A percentile compares a stretch with the other conserved stretches of the same genome.
Evolutionary conservation across 2,797 vertebrate species (phyloP).

Genomic region (Triplophysa yarkandensis): DNA sequence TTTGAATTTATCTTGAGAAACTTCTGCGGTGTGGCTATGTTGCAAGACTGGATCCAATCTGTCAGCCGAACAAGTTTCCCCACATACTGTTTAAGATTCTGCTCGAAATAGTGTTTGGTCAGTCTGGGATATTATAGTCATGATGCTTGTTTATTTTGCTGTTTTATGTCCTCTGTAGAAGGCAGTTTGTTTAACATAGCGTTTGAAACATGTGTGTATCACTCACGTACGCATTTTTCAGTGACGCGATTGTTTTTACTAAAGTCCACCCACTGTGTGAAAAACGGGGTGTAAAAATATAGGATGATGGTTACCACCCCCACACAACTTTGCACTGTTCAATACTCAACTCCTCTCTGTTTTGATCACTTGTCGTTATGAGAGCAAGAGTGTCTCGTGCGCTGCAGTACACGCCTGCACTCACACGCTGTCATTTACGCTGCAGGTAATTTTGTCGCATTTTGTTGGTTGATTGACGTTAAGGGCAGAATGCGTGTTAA

Average conservation of each 20-base stretch:
- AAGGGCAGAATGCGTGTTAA: neutral
- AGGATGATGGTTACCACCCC: neutral
- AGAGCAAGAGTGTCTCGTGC: neutral
- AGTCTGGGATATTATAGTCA: neutral
- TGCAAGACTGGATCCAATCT: slow-evolving; percentile 27
- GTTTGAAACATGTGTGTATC: neutral
- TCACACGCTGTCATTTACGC: too few species aligned
- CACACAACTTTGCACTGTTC: neutral
- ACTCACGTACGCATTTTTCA: neutral
- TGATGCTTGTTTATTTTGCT: neutral
- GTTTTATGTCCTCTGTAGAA: slow-evolving; percentile 1
- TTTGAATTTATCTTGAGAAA: slow-evolving; percentile 8
- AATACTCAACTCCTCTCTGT: neutral
- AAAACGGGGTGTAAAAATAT: neutral
- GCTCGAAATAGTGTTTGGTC: slow-evolving; percentile 13
- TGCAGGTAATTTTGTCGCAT: neutral
- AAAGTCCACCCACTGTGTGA: neutral
- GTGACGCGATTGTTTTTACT: neutral
- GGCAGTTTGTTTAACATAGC: neutral
- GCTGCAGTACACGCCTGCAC: slow-evolving; percentile 1
- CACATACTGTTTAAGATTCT: neutral
- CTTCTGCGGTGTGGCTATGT: slow-evolving; percentile 23
- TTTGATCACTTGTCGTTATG: neutral
- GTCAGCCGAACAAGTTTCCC: neutral
- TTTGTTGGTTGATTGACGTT: neutral